A percentile compares a stretch with the other conserved stretches of the same genome.
phyloP scores from a whole-genome alignment of 2,113 vertebrate species.

The Shinisaurus crocodilurus region DNA sequence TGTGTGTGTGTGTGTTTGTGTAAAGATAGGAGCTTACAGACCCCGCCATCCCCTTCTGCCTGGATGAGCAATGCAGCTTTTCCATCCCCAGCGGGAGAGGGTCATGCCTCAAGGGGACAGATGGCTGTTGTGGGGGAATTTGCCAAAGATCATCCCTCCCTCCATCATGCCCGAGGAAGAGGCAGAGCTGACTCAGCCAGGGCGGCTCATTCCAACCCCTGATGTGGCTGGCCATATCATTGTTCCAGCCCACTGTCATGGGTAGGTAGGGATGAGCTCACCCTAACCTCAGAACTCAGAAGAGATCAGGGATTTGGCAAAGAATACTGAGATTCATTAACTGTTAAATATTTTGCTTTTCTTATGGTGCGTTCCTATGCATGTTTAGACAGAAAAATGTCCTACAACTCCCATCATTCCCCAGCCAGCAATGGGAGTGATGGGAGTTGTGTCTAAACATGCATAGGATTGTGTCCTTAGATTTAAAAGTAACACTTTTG shows the following conservation, averaged over 20 bases:
- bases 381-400: no score
- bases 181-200: constrained; percentile 16
- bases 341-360: not conserved
- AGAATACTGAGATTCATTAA: not conserved
- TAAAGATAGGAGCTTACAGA: not conserved
- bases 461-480: no score
- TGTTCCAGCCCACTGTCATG: not conserved
- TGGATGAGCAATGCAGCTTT: not conserved
- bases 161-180: not conserved
- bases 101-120: constrained; percentile 20
- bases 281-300: not conserved
- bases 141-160: not conserved
- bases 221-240: not conserved
- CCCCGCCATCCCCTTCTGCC: constrained; percentile 8
- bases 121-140: not conserved
- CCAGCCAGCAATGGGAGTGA: no score
- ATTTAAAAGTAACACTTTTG: not conserved
- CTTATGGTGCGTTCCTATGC: no score
- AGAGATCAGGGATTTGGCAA: not conserved
- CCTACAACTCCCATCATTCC: no score
- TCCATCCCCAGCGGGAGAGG: constrained; percentile 4
- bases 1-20: not conserved
- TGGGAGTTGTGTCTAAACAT: no score
- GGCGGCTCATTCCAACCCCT: not conserved
- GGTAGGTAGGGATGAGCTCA: not conserved